A percentile compares a stretch with the other conserved stretches of the same genome.
Conservation (phyloP, 2,888 invertebrate genomes). For the Eristalis pertinax region DNA sequence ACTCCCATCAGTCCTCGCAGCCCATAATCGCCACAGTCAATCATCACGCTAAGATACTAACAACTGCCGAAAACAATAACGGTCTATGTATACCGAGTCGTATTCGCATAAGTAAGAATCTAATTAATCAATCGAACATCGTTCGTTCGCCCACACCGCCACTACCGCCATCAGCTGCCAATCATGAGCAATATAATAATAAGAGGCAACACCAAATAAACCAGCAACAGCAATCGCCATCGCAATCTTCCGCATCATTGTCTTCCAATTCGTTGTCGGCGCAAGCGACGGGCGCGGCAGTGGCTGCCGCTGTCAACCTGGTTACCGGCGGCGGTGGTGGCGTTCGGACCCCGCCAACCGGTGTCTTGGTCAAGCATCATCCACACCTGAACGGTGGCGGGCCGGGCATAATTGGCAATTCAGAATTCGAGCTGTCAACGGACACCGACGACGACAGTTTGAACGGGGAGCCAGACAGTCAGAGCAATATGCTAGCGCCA, state of each 20-base stretch:
- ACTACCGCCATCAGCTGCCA: constrained; percentile 73
- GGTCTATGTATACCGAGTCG: constrained; percentile 78
- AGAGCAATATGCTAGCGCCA: constrained; percentile 79
- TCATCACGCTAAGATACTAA: constrained; percentile 79
- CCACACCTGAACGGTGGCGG: constrained; percentile 72
- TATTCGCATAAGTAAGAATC: constrained; percentile 80
- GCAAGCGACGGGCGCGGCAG: constrained; percentile 54
- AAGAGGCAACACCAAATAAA: constrained; percentile 71
- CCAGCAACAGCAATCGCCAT: constrained; percentile 75
- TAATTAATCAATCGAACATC: constrained; percentile 77
- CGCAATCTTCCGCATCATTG: constrained; percentile 77
- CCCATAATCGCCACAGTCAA: constrained; percentile 80
- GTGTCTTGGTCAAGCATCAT: constrained; percentile 68
- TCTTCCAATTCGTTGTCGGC: constrained; percentile 72
- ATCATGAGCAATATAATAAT: constrained; percentile 71
- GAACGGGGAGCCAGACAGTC: constrained; percentile 80
- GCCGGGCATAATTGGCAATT: constrained; percentile 77
- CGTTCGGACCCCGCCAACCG: constrained; percentile 65
- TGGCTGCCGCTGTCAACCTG: constrained; percentile 68
- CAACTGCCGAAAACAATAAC: constrained; percentile 74
- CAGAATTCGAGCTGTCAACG: constrained; percentile 87
- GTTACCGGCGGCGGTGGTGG: constrained; percentile 49
- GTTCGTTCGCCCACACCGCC: constrained; percentile 77
- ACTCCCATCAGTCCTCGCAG: constrained; percentile 72
- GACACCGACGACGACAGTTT: constrained; percentile 87